Base-by-base conservation (phyloP, 2,113 vertebrate species). In the Thunnus maccoyii region DNA sequence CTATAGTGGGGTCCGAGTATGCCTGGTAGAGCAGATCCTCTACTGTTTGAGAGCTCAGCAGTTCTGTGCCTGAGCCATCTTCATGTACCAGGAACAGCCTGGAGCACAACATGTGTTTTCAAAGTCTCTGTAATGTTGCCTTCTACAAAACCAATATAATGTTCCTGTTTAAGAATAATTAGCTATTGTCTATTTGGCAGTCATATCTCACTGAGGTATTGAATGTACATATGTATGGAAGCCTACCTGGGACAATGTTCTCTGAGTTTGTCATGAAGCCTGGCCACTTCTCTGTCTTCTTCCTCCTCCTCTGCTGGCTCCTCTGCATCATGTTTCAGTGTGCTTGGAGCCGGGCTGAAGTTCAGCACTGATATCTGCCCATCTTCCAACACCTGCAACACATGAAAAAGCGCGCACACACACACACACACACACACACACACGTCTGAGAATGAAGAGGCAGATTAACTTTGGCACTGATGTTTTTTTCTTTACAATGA, bases 11-110 rank as follows among this genome's bases (percentile, higher is more conserved):
- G 55, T 98, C 96, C 41, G 91, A 81, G 17, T 80, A 78, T 0
- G 88, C 96, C 72, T 95, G 69, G 4, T 86, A 67, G 14, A 99
- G 82, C 30, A 94, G 92, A 50, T 95, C 71, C 16, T 96, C 93
- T 5, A 96, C 94, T 7, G 95, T 92, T 32, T 89, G 90, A 63
- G 90, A 90, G 54, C 91, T 90, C 62, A 99, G 96, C n/a, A 99
- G 91, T 86, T 99, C 98, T 0, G 90, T 90, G n/a, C 97, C 97
- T 7, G 98, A 98, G 14, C 97, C 96, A 11, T 98, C 96, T 0
- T 82, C 82, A 2, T 94, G 91, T 78, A 96, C 61, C 20, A 97
- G 15, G 91, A 99, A 99, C 86, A 99, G 96, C 88, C 98, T 99
- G 80, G 2, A 84, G 80, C 12, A 87, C 58, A 74, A 64, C 48